phyloP scores from a whole-genome alignment of 2,797 vertebrate genomes.

The Macropus fuliginosus region DNA sequence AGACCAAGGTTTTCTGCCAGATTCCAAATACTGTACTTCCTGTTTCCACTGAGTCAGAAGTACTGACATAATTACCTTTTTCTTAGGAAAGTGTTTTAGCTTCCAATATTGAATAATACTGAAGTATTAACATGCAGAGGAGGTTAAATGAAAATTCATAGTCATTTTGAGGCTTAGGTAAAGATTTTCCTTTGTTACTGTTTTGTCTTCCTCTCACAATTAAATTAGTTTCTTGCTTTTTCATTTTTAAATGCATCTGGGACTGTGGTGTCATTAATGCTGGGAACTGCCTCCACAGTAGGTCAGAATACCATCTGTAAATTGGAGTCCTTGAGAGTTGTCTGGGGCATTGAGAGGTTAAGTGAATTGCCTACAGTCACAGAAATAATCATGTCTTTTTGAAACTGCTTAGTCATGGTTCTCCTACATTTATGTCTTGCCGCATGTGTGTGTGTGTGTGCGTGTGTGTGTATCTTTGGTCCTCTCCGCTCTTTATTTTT shows the following conservation, averaged over 20 bases:
- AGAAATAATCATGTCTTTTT: not conserved
- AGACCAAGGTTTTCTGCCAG: conserved; percentile 5
- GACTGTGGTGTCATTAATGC: not conserved
- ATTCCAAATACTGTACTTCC: conserved; percentile 43
- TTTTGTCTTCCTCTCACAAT: not conserved
- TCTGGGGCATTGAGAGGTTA: not conserved
- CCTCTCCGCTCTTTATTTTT: not conserved
- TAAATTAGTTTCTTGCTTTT: conserved; percentile 16
- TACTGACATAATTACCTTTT: conserved; percentile 47
- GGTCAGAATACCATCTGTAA: not conserved
- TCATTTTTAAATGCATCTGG: conserved; percentile 27
- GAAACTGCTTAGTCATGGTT: not conserved
- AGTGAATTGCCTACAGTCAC: not conserved
- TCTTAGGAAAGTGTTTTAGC: conserved; percentile 40
- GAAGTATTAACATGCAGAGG: conserved; percentile 1
- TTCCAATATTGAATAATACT: conserved; percentile 55
- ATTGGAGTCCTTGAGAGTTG: not conserved
- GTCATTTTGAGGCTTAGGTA: conserved; percentile 7
- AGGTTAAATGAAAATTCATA: conserved; percentile 44
- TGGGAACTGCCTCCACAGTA: not conserved
- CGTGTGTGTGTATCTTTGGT: not conserved
- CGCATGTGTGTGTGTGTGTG: not conserved
- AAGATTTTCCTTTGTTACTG: not conserved
- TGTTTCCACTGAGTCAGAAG: conserved; percentile 53
- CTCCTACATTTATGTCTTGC: not conserved